Percentiles rank a stretch among this genome's conserved stretches.
Evolutionary conservation across 2,888 invertebrate genomes (phyloP).

Genomic region (Incurvaria masculella): DNA sequence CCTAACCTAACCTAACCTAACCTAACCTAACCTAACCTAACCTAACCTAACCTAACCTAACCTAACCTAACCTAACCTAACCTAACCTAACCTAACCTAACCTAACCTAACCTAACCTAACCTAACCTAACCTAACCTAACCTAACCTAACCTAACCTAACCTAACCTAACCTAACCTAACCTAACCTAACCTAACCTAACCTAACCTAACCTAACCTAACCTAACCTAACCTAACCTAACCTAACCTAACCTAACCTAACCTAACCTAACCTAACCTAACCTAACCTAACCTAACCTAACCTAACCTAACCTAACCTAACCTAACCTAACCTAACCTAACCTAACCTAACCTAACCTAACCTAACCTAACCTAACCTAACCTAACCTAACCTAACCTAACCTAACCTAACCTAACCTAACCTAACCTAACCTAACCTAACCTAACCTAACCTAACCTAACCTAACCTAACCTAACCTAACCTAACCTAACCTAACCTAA

Average conservation of each 20-base stretch:
- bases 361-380: too few relatives aligned
- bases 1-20: slow-evolving; percentile 11
- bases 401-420: slow-evolving; percentile 10
- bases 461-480: slow-evolving; percentile 13
- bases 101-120: slow-evolving; percentile 12
- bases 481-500: slow-evolving; percentile 12
- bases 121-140: slow-evolving; percentile 15
- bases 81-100: slow-evolving; percentile 13
- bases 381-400: too few relatives aligned
- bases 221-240: slow-evolving; percentile 12
- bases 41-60: slow-evolving; percentile 13
- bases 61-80: slow-evolving; percentile 13
- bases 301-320: slow-evolving; percentile 6
- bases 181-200: slow-evolving; percentile 13
- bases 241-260: slow-evolving; percentile 10
- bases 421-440: slow-evolving; percentile 11
- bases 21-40: slow-evolving; percentile 12
- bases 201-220: slow-evolving; percentile 13
- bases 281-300: slow-evolving; percentile 8
- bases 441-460: slow-evolving; percentile 13
- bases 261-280: slow-evolving; percentile 4
- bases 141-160: slow-evolving; percentile 16
- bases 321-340: slow-evolving; percentile 9
- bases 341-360: slow-evolving; percentile 3
- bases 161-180: slow-evolving; percentile 15